Conservation (phyloP, 2,797 vertebrate species). For the Sebastes trivittatus region DNA sequence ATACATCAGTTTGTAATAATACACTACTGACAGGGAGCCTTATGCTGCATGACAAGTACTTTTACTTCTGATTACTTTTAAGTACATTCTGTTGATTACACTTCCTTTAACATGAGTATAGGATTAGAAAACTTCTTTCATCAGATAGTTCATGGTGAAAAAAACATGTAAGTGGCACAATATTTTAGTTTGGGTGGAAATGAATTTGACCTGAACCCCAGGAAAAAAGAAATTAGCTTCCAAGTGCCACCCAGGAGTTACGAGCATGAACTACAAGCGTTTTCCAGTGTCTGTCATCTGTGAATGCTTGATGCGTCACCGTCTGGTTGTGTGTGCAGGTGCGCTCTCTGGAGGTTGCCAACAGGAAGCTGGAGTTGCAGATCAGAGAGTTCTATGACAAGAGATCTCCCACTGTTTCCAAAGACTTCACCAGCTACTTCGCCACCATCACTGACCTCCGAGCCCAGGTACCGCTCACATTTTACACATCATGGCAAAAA, state of each 20-base stretch:
- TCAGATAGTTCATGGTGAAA: background rate
- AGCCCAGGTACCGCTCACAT: conserved; percentile 62
- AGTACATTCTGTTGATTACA: background rate
- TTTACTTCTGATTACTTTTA: background rate
- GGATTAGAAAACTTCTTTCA: background rate
- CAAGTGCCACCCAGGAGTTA: too few relatives aligned
- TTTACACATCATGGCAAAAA: background rate
- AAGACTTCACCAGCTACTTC: conserved; percentile 61
- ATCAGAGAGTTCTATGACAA: conserved; percentile 72
- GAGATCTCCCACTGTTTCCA: background rate
- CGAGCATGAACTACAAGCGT: background rate
- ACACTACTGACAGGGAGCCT: background rate
- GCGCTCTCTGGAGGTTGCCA: conserved; percentile 71
- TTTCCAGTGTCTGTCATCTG: background rate
- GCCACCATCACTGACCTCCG: conserved; percentile 67
- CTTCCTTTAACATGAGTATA: background rate
- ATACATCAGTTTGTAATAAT: background rate
- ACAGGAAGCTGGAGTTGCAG: conserved; percentile 77
- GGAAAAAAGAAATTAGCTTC: background rate
- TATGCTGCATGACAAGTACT: background rate
- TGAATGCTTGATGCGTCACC: rapidly evolving
- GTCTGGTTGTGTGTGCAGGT: conserved; percentile 65
- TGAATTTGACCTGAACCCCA: background rate
- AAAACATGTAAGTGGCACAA: background rate
- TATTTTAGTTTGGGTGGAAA: background rate